Evolutionary conservation across 2,113 vertebrate species (phyloP).

Genomic region (Gobio gobio): DNA sequence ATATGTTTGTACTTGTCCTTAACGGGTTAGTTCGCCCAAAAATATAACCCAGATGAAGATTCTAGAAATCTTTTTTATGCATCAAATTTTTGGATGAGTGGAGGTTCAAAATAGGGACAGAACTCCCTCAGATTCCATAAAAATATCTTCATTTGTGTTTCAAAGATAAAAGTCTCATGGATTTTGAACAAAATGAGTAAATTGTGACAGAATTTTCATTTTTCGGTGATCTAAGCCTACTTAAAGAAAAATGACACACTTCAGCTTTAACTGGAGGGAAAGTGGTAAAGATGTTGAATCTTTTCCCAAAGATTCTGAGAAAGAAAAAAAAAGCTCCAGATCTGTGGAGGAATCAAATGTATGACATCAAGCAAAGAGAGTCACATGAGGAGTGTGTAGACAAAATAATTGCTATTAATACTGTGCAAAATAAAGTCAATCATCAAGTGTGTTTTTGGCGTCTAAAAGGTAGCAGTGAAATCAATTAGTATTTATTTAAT

Average conservation of each 20-base stretch:
- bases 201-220: background rate
- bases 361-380: slow-evolving; percentile 31
- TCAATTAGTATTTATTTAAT: background rate
- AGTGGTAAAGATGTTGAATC: background rate
- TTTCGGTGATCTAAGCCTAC: background rate
- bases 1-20: too few relatives aligned
- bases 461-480: background rate
- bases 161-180: background rate
- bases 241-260: background rate
- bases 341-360: slow-evolving; percentile 31
- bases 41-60: too few relatives aligned
- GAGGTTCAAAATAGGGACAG: too few relatives aligned
- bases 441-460: background rate
- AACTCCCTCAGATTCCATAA: background rate
- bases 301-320: slow-evolving; percentile 21
- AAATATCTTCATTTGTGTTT: background rate
- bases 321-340: slow-evolving; percentile 7
- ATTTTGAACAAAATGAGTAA: background rate
- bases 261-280: background rate
- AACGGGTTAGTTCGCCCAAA: too few relatives aligned
- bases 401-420: slow-evolving; percentile 1
- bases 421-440: background rate
- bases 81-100: too few relatives aligned
- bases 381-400: slow-evolving; percentile 50
- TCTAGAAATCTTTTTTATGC: too few relatives aligned